These are phyloP conservation scores for Orthosia gothica DNA, from an alignment of 2,888 invertebrate genomes.

Conservation along the genomic window DNA sequence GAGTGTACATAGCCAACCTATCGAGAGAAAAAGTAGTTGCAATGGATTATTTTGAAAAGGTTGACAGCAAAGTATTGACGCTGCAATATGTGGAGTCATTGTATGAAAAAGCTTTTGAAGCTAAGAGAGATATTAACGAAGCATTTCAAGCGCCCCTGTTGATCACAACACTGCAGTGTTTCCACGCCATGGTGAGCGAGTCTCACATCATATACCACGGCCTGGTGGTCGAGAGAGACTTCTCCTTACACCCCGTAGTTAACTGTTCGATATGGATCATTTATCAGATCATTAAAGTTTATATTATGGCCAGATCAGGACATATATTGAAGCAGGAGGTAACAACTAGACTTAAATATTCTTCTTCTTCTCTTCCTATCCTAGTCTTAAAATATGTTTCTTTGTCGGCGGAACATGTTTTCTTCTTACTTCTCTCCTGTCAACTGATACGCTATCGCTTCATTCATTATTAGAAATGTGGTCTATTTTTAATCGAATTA, in stretches of 20 bases:
- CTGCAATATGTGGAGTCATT: constrained; percentile 78
- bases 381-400: too few relatives aligned
- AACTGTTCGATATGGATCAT: constrained; percentile 83
- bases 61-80: constrained; percentile 68
- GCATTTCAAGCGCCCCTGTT: constrained; percentile 82
- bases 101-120: constrained; percentile 77
- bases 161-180: constrained; percentile 80
- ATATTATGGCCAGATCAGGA: constrained; percentile 78
- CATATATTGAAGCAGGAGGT: constrained; percentile 79
- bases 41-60: constrained; percentile 65
- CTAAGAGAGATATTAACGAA: constrained; percentile 77
- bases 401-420: too few relatives aligned
- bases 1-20: constrained; percentile 66
- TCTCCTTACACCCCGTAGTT: constrained; percentile 76
- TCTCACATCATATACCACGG: constrained; percentile 84
- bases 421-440: too few relatives aligned
- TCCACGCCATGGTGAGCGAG: constrained; percentile 84
- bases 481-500: too few relatives aligned
- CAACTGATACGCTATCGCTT: too few relatives aligned
- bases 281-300: constrained; percentile 84
- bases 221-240: constrained; percentile 66
- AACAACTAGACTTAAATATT: not conserved
- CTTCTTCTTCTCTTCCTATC: not conserved
- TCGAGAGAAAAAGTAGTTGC: constrained; percentile 55
- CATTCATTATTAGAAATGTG: too few relatives aligned